Evolutionary conservation across 2,113 vertebrate species (phyloP).

Genomic region (Struthidea cinerea): DNA sequence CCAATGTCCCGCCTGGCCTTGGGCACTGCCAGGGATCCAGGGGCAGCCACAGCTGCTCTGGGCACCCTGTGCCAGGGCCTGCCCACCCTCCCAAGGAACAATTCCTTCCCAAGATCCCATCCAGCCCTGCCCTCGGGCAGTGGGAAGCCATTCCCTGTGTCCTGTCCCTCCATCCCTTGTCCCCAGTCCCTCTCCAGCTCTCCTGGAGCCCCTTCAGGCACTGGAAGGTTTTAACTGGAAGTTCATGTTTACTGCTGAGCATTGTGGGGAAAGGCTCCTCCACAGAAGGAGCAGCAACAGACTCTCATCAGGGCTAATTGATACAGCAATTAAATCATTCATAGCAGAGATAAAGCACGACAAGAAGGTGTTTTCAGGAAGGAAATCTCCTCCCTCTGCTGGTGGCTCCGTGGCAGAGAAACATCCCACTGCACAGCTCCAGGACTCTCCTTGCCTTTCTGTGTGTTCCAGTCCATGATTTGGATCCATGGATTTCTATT

Average conservation of each 20-base stretch:
- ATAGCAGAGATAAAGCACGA: background rate
- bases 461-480: background rate
- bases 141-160: background rate
- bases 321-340: background rate
- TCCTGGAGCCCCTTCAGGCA: background rate
- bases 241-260: background rate
- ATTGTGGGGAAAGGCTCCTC: background rate
- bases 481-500: background rate
- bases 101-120: background rate
- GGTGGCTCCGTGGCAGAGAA: conserved; percentile 4
- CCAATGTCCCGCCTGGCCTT: background rate
- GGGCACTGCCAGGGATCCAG: background rate
- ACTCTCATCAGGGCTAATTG: background rate
- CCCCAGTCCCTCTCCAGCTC: background rate
- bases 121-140: background rate
- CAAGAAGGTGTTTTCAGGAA: background rate
- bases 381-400: conserved; percentile 36
- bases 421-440: background rate
- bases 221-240: background rate
- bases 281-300: background rate
- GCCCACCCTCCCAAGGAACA: background rate
- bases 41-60: background rate
- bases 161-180: background rate
- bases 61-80: background rate
- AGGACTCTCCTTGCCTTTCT: background rate